A percentile compares a stretch with the other conserved stretches of the same genome.
Evolutionary conservation across 2,113 vertebrate genomes (phyloP).

Genomic region (Cynopterus brachyotis): DNA sequence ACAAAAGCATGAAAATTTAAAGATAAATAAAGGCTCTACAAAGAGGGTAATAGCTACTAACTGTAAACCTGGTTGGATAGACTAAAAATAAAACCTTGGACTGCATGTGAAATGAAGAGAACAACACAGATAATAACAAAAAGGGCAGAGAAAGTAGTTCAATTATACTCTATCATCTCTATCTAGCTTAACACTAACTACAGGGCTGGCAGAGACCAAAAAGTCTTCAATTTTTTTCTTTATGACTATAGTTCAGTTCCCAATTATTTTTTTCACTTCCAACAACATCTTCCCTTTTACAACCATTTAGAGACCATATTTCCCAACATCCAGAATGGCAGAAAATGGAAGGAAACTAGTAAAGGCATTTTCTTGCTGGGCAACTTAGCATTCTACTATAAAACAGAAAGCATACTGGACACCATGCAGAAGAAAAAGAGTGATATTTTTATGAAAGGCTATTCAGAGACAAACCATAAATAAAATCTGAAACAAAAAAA

Average conservation of each 20-base stretch:
- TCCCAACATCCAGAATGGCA: neutral
- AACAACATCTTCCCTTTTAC: neutral
- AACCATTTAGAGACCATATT: neutral
- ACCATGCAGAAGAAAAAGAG: neutral
- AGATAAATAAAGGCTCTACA: neutral
- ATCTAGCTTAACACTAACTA: neutral
- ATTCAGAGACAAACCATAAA: neutral
- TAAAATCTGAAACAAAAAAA: neutral
- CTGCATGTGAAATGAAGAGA: neutral
- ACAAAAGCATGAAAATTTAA: neutral
- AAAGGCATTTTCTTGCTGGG: neutral
- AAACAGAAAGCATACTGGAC: neutral
- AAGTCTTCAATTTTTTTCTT: neutral
- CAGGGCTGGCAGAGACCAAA: neutral
- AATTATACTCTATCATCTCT: neutral
- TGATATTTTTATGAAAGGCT: neutral
- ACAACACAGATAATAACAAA: neutral
- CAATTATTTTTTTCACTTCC: neutral
- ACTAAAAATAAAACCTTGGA: neutral
- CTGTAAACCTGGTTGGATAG: too few species aligned
- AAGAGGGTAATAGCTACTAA: neutral
- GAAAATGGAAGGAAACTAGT: neutral
- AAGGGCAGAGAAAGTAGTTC: too few species aligned
- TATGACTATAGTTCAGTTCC: neutral
- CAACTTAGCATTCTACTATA: too few species aligned